Evolutionary conservation across 2,797 vertebrate genomes (phyloP).

Genomic region (Gallinago solitaria): DNA sequence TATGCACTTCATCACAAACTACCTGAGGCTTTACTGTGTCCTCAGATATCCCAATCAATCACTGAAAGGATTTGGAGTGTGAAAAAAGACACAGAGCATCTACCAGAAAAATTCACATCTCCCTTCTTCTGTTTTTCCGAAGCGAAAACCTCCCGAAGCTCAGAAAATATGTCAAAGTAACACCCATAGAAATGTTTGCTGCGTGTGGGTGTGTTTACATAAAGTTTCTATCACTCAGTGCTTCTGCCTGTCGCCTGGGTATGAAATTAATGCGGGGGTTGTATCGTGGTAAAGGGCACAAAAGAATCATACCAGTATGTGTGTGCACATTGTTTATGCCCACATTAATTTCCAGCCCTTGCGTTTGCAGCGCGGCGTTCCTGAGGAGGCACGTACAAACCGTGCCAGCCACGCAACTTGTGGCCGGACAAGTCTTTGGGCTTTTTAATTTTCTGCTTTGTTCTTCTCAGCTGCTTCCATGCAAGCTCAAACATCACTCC

Average conservation of each 20-base stretch:
- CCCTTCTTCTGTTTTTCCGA: neutral
- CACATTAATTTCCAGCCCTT: accelerated
- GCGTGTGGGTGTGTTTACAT: neutral
- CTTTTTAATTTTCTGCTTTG: neutral
- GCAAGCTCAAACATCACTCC: neutral
- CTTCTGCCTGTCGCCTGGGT: neutral
- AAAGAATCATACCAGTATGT: accelerated
- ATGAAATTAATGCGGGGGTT: neutral
- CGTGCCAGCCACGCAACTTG: neutral
- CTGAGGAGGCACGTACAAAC: neutral
- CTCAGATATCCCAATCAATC: neutral
- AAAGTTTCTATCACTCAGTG: neutral
- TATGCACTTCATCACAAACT: neutral
- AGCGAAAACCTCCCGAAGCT: neutral
- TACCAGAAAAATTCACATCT: neutral
- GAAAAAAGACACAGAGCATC: neutral
- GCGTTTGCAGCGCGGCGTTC: neutral
- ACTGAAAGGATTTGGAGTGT: neutral
- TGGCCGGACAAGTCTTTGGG: neutral
- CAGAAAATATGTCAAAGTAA: neutral
- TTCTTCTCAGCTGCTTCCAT: neutral
- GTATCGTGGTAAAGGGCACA: neutral
- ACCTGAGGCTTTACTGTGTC: neutral
- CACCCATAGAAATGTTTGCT: neutral
- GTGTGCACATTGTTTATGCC: neutral